Percentiles rank a stretch among this genome's conserved stretches.
phyloP scores from a whole-genome alignment of 2,113 vertebrate species.

The Gambusia affinis region DNA sequence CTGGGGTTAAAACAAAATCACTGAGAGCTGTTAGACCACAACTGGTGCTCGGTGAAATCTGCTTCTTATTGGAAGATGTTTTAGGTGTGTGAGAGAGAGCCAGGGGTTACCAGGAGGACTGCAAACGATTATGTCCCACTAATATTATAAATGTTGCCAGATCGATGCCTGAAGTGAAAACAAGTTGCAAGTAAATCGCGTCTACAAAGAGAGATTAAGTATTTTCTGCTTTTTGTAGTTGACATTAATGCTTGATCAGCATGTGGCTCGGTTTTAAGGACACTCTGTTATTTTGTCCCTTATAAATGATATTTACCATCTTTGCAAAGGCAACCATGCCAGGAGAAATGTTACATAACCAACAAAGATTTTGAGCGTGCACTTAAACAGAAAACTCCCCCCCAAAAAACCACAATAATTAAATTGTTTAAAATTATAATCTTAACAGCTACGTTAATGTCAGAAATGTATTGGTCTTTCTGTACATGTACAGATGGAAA shows the following conservation, averaged over 20 bases:
- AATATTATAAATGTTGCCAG: slow-evolving; percentile 29
- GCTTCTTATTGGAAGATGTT: slow-evolving; percentile 68
- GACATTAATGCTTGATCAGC: not conserved
- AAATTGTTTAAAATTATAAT: too few relatives aligned
- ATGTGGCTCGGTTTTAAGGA: too few relatives aligned
- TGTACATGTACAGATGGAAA: too few relatives aligned
- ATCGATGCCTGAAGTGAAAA: not conserved
- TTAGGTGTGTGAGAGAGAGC: slow-evolving; percentile 26
- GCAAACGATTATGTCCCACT: not conserved
- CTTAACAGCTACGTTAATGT: too few relatives aligned
- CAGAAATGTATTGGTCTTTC: too few relatives aligned
- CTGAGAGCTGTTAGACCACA: slow-evolving; percentile 66
- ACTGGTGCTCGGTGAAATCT: slow-evolving; percentile 59
- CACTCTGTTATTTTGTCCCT: not conserved
- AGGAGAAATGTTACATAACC: not conserved
- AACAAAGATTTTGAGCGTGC: too few relatives aligned
- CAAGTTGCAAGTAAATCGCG: not conserved
- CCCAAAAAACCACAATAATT: too few relatives aligned
- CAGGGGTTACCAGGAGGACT: slow-evolving; percentile 31
- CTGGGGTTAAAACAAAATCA: slow-evolving; percentile 64
- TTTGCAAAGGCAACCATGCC: not conserved
- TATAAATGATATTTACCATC: not conserved
- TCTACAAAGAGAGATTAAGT: not conserved
- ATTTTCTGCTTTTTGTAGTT: not conserved
- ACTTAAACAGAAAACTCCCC: too few relatives aligned